A percentile compares a stretch with the other conserved stretches of the same genome.
Conservation (phyloP, 2,797 vertebrate genomes). For the Sphenopsis melanotis region DNA sequence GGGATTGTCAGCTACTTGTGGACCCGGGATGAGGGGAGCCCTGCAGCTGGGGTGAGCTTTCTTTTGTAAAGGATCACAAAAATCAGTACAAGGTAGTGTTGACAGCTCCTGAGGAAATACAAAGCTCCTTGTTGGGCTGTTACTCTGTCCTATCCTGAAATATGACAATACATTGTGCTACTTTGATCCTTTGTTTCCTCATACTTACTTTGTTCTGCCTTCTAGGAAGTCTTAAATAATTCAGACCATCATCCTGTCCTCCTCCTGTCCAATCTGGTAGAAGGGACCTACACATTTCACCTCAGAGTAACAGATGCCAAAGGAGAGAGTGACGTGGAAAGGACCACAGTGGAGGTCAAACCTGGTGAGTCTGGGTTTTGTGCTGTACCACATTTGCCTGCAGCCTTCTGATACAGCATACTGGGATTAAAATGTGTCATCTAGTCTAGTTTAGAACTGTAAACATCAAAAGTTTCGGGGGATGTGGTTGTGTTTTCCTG, state of each 20-base stretch:
- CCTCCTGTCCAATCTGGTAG: slow-evolving; percentile 91
- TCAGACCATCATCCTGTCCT: slow-evolving; percentile 93
- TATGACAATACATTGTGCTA: not conserved
- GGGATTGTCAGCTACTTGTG: slow-evolving; percentile 88
- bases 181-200: not conserved
- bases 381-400: not conserved
- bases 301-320: slow-evolving; percentile 92
- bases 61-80: not conserved
- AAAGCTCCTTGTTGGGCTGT: not conserved
- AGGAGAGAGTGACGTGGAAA: slow-evolving; percentile 84
- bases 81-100: not conserved
- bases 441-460: not conserved
- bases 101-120: not conserved
- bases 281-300: slow-evolving; percentile 91
- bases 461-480: not conserved
- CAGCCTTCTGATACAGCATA: not conserved
- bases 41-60: slow-evolving; percentile 90
- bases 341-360: slow-evolving; percentile 87
- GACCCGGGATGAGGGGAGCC: slow-evolving; percentile 90
- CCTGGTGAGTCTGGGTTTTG: slow-evolving; percentile 79
- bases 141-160: not conserved
- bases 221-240: slow-evolving; percentile 92
- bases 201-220: not conserved
- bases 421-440: not conserved
- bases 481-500: not conserved